phyloP scores from a whole-genome alignment of 2,113 vertebrate species.

The Cynocephalus volans region DNA sequence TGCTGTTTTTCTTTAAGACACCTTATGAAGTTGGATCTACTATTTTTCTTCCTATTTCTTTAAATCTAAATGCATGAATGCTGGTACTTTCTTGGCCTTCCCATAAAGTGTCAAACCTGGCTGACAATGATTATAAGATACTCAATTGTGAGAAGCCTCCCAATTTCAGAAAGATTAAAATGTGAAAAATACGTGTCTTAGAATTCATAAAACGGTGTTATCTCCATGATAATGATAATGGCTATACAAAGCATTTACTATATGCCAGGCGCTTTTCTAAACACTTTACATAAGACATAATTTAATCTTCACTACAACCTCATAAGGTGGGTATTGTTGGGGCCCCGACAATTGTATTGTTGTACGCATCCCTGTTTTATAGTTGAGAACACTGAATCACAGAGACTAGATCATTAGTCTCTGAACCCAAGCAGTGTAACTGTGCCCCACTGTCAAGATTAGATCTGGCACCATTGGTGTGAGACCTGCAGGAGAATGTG shows the following conservation, averaged over 20 bases:
- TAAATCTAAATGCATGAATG: not conserved
- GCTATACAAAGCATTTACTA: not conserved
- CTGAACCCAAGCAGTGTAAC: not conserved
- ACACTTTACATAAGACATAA: not conserved
- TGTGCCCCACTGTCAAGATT: not conserved
- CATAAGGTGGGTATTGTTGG: not conserved
- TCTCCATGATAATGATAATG: not conserved
- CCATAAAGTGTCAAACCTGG: not conserved
- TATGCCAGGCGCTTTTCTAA: not conserved
- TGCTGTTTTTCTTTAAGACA: not conserved
- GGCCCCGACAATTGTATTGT: not conserved
- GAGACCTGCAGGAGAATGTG: not conserved
- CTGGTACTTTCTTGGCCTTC: not conserved
- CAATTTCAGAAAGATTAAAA: slow-evolving; percentile 44
- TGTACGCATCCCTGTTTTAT: not conserved
- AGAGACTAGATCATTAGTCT: not conserved
- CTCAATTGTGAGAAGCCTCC: slow-evolving; percentile 11
- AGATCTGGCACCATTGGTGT: not conserved
- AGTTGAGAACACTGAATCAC: not conserved
- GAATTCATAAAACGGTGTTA: not conserved
- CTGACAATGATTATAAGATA: not conserved
- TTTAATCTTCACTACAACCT: not conserved
- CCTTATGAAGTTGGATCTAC: not conserved
- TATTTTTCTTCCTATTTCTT: not conserved
- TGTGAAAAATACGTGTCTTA: not conserved